Conservation (phyloP, 2,888 invertebrate species). For the Nomada ferruginata region DNA sequence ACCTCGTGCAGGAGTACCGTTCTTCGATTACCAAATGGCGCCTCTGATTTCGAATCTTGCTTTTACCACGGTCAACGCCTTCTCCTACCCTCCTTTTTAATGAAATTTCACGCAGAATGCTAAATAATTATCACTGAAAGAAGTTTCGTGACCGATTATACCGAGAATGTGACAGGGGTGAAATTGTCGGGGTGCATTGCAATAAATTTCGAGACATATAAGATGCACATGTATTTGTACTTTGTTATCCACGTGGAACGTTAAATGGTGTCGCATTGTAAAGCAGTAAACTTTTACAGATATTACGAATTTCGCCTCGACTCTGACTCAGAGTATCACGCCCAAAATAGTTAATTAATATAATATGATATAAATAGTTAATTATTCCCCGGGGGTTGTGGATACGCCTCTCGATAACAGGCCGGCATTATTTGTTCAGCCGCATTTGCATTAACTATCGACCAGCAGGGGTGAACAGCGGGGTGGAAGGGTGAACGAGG, state of each 20-base stretch:
- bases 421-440: constrained; percentile 37
- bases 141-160: not conserved
- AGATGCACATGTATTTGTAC: not conserved
- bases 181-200: not conserved
- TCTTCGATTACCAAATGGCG: constrained; percentile 65
- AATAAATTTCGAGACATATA: not conserved
- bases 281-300: not conserved
- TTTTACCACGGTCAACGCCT: constrained; percentile 3
- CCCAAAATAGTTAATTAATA: no score
- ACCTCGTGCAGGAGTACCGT: constrained; percentile 66
- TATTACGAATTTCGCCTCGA: not conserved
- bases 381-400: constrained; percentile 70
- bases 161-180: not conserved
- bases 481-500: not conserved
- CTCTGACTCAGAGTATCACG: no score
- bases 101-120: no score
- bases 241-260: not conserved
- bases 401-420: not conserved
- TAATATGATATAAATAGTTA: constrained; percentile 63
- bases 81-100: not conserved
- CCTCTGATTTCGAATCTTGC: constrained; percentile 39
- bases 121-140: not conserved
- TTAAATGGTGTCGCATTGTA: not conserved
- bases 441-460: constrained; percentile 46
- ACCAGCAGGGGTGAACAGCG: constrained; percentile 16